Evolutionary conservation across 2,888 invertebrate genomes (phyloP), one percentile per base, ranked within the genome.

Genomic region (Elmis aenea): DNA sequence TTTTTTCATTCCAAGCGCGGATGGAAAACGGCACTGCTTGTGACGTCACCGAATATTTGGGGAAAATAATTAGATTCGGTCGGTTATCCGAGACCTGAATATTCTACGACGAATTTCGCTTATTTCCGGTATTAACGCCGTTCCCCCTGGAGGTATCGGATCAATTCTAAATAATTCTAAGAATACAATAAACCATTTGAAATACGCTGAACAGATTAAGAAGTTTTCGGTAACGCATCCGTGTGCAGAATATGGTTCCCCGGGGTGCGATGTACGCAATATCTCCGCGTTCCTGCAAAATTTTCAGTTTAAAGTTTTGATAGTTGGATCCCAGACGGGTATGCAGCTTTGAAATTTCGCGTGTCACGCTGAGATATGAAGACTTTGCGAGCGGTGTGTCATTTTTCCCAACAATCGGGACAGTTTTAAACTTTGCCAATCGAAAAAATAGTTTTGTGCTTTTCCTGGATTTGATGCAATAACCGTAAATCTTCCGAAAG

Each of bases 51-150:
- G 35, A 46, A 41, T 37, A 41, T 45, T 36, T 44, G 14, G 35
- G 43, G 33, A 29, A 37, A 35, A 42, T 41, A 44, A 39, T 43
- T 47, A 47, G 46, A 46, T 50, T 52, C 37, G 45, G 38, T 39
- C 38, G 46, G 47, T 50, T 47, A 45, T 48, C 42, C 46, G 46
- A 45, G 48, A 40, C 24, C 27, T 13, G 47, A 48, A 47, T 50
- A 33, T 33, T 36, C 22, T 33, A 41, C 37, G 25, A 33, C 25
- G 37, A 37, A 33, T 48, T 38, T 40, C 38, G 33, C 26, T 38
- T 41, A 36, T 38, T 26, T n/a, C n/a, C n/a, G n/a, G n/a, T n/a
- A n/a, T n/a, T n/a, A n/a, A n/a, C n/a, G n/a, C n/a, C n/a, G n/a
- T n/a, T n/a, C n/a, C n/a, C n/a, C n/a, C n/a, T n/a, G n/a, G n/a